These are phyloP conservation scores for Oophaga pumilio DNA, from an alignment of 2,113 vertebrate species.

Conservation along the genomic window DNA sequence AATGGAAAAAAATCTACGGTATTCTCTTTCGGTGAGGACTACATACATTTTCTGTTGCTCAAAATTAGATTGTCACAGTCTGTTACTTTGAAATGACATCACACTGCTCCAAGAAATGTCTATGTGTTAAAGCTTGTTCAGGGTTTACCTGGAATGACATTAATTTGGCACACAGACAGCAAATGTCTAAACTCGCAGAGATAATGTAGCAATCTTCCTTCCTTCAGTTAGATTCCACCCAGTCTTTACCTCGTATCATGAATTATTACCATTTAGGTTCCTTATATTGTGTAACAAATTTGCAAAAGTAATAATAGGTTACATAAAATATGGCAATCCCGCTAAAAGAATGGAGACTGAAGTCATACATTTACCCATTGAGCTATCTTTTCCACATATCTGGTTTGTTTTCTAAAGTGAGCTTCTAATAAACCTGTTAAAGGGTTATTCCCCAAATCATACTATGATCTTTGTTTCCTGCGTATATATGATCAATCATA, in stretches of 20 bases:
- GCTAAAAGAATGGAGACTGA: neutral
- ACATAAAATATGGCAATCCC: neutral
- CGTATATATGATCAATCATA: no score
- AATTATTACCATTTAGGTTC: neutral
- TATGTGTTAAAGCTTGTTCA: slow-evolving; percentile 21
- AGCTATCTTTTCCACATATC: neutral
- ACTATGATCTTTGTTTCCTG: no score
- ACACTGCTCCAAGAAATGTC: neutral
- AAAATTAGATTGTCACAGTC: neutral
- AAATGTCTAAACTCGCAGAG: slow-evolving; percentile 43
- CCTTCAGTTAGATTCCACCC: slow-evolving; percentile 2
- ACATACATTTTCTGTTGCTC: neutral
- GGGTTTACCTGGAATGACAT: slow-evolving; percentile 29
- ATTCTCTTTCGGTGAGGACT: neutral
- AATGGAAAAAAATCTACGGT: no score
- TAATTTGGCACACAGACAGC: neutral
- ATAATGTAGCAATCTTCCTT: slow-evolving; percentile 20
- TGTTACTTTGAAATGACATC: neutral
- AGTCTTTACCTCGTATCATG: neutral
- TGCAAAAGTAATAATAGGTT: neutral
- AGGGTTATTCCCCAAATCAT: no score
- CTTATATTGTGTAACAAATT: neutral
- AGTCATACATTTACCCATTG: neutral
- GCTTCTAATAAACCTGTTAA: neutral
- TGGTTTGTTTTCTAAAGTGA: neutral